Evolutionary conservation across 1,140 invertebrate genomes (phyloP), one percentile per base, ranked within the genome.

Genomic region (Aphelenchoides avenae): DNA sequence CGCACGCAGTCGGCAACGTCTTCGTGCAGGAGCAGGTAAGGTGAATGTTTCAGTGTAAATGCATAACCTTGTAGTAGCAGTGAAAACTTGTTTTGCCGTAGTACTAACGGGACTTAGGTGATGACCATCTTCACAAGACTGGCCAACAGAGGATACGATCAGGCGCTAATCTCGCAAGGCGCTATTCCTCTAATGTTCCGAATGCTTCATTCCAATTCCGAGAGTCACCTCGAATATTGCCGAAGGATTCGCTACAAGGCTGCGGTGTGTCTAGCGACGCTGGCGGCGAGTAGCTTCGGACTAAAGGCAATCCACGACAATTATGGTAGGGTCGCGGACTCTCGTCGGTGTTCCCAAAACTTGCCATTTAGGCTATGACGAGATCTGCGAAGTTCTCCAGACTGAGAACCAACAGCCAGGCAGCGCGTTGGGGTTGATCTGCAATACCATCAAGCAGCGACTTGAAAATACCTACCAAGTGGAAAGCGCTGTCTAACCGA

Each of bases 401-500:
- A 22, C 53, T 2, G 57, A 15, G 15, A 13, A 30, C 5, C 22
- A 22, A 11, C 42, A 29, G 18, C 4, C 55, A n/a, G n/a, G 34
- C 24, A 55, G 5, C 11, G 31, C 59, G 3, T 13, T 63, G 20
- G 43, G 47, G 11, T 5, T 59, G 13, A 59, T 59, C 13, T 59
- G 57, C 31, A 15, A 22, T n/a, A 59, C 57, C 30, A 62, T 59
- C 2, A 44, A 46, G 11, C 60, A 59, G 13, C 30, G 27, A n/a
- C 40, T 59, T 15, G 56, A 59, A 27, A 61, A 22, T 36, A 57
- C 55, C 6, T 57, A 57, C 22, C 57, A 59, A 1, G 18, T 57
- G 22, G 55, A 57, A 24, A 57, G 34, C 20, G 56, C 53, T 3
- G 55, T 57, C 27, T 57, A 61, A 55, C n/a, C n/a, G n/a, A n/a